Percentiles rank a stretch among this genome's conserved stretches.
phyloP scores from a whole-genome alignment of 92 coral and sea anemone species.

The Muricea muricata region DNA sequence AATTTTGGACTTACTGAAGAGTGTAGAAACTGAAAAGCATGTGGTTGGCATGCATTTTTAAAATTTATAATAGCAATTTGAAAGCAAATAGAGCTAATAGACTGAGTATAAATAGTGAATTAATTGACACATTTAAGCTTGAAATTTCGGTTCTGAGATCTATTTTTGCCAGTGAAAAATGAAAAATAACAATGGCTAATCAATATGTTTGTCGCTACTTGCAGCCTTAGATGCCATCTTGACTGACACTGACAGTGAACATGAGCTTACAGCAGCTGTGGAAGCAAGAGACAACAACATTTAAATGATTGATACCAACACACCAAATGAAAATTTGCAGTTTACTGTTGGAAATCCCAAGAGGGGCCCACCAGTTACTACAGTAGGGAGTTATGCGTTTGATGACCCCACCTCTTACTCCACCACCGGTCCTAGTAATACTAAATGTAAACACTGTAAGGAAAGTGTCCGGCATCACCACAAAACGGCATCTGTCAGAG shows the following conservation, averaged over 20 bases:
- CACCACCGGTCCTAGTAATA: background rate
- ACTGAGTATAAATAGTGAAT: no score
- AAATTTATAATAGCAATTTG: no score
- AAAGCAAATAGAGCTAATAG: no score
- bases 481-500: conserved; percentile 16
- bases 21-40: no score
- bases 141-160: background rate
- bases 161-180: background rate
- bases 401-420: conserved; percentile 2
- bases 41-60: no score
- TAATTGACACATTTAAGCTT: background rate
- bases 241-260: conserved; percentile 7
- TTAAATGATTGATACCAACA: background rate
- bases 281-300: conserved; percentile 9
- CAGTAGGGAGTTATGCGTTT: conserved; percentile 15
- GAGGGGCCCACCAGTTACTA: background rate
- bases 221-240: conserved; percentile 14
- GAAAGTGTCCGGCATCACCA: background rate
- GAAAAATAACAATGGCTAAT: background rate
- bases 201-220: conserved; percentile 15
- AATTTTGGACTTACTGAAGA: no score
- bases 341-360: background rate
- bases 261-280: background rate
- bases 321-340: conserved; percentile 11
- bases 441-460: background rate